These are phyloP conservation scores for Discoglossus pictus DNA, from an alignment of 2,797 vertebrate species.

Conservation along the genomic window DNA sequence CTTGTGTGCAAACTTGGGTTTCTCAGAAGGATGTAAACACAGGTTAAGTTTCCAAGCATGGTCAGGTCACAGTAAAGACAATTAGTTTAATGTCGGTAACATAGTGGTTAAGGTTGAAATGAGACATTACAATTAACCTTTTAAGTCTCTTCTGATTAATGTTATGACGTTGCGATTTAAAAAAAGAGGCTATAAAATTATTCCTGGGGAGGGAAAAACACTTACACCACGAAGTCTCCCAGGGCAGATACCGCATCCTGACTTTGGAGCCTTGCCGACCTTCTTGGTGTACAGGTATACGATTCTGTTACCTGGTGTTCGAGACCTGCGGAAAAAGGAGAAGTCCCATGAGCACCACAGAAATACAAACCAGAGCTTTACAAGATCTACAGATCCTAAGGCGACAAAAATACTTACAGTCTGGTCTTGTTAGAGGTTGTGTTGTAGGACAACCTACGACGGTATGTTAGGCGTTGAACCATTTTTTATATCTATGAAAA, in stretches of 20 bases:
- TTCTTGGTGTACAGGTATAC: conserved; percentile 99
- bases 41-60: too few species aligned
- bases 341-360: background rate
- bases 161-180: too few species aligned
- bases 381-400: background rate
- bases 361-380: background rate
- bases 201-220: conserved; percentile 37
- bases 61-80: too few species aligned
- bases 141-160: too few species aligned
- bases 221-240: conserved; percentile 96
- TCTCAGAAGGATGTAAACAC: too few species aligned
- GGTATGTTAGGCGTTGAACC: conserved; percentile 97
- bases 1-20: too few species aligned
- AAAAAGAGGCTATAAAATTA: background rate
- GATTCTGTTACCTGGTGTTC: conserved; percentile 95
- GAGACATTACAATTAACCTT: too few species aligned
- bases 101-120: too few species aligned
- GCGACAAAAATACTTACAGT: conserved; percentile 78
- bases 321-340: conserved; percentile 75
- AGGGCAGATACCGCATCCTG: conserved; percentile 92
- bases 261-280: conserved; percentile 95
- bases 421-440: conserved; percentile 97
- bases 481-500: conserved; percentile 72
- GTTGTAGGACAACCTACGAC: conserved; percentile 98
- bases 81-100: too few species aligned